Base-by-base conservation (phyloP, 92 coral and sea anemone genomes). In the Palythoa heliodiscus region DNA sequence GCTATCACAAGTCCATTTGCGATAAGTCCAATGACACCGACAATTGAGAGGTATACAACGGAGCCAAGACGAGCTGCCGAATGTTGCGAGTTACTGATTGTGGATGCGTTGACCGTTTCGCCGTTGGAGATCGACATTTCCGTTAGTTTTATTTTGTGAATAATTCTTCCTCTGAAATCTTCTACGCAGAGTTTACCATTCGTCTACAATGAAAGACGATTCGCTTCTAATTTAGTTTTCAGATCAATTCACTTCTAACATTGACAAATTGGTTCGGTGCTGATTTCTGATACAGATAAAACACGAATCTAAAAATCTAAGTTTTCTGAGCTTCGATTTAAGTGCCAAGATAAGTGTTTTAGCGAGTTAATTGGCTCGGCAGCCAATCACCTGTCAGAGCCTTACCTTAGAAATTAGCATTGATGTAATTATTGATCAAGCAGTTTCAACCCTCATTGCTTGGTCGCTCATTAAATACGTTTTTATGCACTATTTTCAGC, bases 1-100 rank as follows among this genome's bases (percentile, higher is more conserved):
- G 88, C 54, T 40, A 96, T 87, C 4, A 96, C 98, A 19, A 96
- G 90, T 38, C 91, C 88, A 80, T 96, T 96, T 55, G 93, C 95
- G 35, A 92, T 71, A 35, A 93, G 75, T 71, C 98, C 98, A 11
- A 91, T 50, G 13, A 82, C 83, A 43, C 95, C 98, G 3, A 96
- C 88, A 0, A 95, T 76, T 35, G 91, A 81, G 3, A 96, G 88
- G 58, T 91, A 96, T 0, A 87, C 81, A 11, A 94, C 92, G 4
- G 98, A 92, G 2, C 86, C 91, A 17, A 86, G 75, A 24, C 95
- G 82, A 15, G 91, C 90, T 1, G 83, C 70, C 17, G 74, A 63
- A 10, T 80, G 40, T 64, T 63, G 84, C 8, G 81, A 23, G 63
- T 2, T 37, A 16, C 43, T 15, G 61, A 16, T 48, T 7, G 39